These are phyloP conservation scores for Chesias legatella DNA, from an alignment of 2,888 invertebrate genomes.

Conservation along the genomic window DNA sequence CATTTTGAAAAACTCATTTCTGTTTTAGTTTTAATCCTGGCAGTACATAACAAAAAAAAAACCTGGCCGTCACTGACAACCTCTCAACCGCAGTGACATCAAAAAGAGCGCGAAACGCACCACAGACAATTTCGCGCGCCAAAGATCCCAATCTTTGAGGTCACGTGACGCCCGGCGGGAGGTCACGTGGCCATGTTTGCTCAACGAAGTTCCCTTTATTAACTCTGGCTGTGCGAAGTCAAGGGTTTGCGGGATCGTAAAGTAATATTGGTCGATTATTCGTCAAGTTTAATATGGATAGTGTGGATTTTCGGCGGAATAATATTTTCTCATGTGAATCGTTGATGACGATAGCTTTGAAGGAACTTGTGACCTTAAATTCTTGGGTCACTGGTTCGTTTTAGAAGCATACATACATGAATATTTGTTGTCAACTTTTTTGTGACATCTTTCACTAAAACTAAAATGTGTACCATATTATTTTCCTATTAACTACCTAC, in stretches of 20 bases:
- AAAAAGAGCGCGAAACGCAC: conserved; percentile 46
- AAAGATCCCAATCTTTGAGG: conserved; percentile 60
- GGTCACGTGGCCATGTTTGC: conserved; percentile 56
- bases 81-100: conserved; percentile 33
- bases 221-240: conserved; percentile 43
- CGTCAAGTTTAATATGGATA: neutral
- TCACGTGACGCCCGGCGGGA: conserved; percentile 46
- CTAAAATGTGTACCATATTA: no score
- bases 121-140: conserved; percentile 67
- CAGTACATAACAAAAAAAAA: neutral
- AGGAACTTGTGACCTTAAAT: no score
- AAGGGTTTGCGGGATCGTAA: conserved; percentile 22
- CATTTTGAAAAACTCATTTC: no score
- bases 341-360: no score
- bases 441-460: no score
- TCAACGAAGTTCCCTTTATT: conserved; percentile 62
- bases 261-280: conserved; percentile 24
- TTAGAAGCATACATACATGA: no score
- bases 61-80: neutral
- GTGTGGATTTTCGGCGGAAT: no score
- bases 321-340: no score
- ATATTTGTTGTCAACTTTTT: no score
- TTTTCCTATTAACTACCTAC: no score
- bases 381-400: no score
- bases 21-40: no score